Base-by-base conservation (phyloP, 1,140 invertebrate genomes). In the Halyomorpha halys region DNA sequence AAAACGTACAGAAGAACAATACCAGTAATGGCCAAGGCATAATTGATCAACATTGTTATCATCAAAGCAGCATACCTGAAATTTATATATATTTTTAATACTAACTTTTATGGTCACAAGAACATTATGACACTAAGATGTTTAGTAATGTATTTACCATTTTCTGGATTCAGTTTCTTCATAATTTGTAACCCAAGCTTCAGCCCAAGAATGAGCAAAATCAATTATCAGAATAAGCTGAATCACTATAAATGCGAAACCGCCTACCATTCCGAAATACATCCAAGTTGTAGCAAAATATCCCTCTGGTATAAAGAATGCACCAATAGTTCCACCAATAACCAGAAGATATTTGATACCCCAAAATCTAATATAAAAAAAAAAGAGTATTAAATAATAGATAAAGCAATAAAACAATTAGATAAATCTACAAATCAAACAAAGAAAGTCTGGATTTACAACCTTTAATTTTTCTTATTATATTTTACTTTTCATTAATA, bases 191-290 rank as follows among this genome's bases (percentile, higher is more conserved):
- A 98, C 89, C 95, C 96, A 99, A 63, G 77, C 83, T 75, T 98
- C 93, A 53, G 95, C 95, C 87, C 96, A 93, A 14, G 85, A 83
- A 77, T 99, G 94, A 19, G 96, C 96, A 82, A 99, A 98, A 75
- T 99, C 96, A 72, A 99, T 87, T 67, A 99, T 91, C 13, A 99
- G 81, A 63, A 98, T 86, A 39, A 99, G 79, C 75, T 99, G 97
- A 62, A 99, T 94, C 23, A 99, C 75, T 69, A 99, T 98, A 75
- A 98, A 99, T 16, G 93, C 77, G 72, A 98, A 93, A 0, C 91
- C 97, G 56, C 97, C 97, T 66, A 97, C 86, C 82, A 99, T 87
- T 47, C 97, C 97, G 77, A 98, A 91, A 73, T 91, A 92, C 94
- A 99, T 98, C 94, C 96, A 97, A n/a, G 87, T 89, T 66, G 78